phyloP scores from a whole-genome alignment of 2,797 vertebrate species.

The Sciurus vulgaris region DNA sequence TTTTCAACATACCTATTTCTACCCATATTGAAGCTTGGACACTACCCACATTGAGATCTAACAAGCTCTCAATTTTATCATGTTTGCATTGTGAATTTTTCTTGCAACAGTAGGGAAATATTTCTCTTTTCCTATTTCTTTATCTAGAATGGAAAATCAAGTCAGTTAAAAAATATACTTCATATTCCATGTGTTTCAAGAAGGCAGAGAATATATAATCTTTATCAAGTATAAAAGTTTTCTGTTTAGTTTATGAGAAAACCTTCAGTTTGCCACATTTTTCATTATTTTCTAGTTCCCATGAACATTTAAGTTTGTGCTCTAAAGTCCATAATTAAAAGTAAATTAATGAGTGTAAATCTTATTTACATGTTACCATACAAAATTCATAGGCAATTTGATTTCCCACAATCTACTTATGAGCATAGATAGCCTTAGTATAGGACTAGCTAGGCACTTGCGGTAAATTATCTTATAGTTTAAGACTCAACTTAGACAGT shows the following conservation, averaged over 20 bases:
- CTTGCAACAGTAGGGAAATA: not conserved
- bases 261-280: not conserved
- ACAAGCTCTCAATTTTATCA: not conserved
- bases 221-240: conserved; percentile 30
- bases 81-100: not conserved
- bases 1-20: not conserved
- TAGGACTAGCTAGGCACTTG: not conserved
- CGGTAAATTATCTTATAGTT: not conserved
- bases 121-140: not conserved
- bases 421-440: not conserved
- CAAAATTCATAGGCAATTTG: not conserved
- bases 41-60: no score
- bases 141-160: conserved; percentile 12
- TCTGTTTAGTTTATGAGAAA: not conserved
- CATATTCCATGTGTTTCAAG: not conserved
- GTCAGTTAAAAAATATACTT: not conserved
- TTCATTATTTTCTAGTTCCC: not conserved
- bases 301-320: not conserved
- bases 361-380: not conserved
- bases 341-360: not conserved
- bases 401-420: not conserved
- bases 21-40: not conserved
- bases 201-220: not conserved
- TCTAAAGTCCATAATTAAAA: not conserved
- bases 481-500: not conserved